These are phyloP conservation scores for Diplolepis rosae DNA, from an alignment of 2,888 invertebrate species.

Conservation along the genomic window DNA sequence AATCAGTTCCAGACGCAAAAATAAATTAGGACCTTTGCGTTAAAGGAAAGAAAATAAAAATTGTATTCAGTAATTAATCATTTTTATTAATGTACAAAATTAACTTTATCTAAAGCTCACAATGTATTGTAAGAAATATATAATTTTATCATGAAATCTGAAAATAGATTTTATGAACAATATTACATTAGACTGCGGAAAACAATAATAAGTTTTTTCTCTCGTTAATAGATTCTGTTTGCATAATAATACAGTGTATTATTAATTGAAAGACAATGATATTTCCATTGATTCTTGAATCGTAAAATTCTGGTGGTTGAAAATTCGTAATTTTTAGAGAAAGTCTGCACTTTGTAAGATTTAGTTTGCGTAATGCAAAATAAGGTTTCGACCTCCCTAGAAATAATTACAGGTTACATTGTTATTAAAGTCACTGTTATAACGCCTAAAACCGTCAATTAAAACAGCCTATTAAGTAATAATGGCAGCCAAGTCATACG, in stretches of 20 bases:
- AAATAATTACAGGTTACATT: constrained; percentile 11
- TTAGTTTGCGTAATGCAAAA: constrained; percentile 21
- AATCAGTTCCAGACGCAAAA: neutral
- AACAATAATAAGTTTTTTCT: too few relatives aligned
- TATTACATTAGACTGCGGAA: too few relatives aligned
- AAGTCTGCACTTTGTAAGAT: neutral
- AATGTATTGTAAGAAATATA: too few relatives aligned
- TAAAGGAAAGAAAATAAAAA: too few relatives aligned
- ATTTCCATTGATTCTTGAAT: neutral
- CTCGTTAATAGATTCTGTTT: too few relatives aligned
- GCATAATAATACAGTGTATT: too few relatives aligned
- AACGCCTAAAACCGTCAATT: constrained; percentile 49
- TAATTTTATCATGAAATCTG: too few relatives aligned
- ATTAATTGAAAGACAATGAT: neutral
- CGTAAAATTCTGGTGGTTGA: neutral
- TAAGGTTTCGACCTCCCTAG: neutral
- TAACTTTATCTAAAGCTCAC: too few relatives aligned
- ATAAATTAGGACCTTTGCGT: constrained; percentile 15
- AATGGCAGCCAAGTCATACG: constrained; percentile 46
- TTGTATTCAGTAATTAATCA: too few relatives aligned
- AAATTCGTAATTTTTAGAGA: neutral
- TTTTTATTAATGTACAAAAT: too few relatives aligned
- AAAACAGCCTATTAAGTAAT: constrained; percentile 51
- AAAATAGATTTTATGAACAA: too few relatives aligned
- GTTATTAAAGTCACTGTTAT: constrained; percentile 44